Percentiles rank a stretch among this genome's conserved stretches.
Evolutionary conservation across 2,113 vertebrate genomes (phyloP).

Genomic region (Leuciscus idus): DNA sequence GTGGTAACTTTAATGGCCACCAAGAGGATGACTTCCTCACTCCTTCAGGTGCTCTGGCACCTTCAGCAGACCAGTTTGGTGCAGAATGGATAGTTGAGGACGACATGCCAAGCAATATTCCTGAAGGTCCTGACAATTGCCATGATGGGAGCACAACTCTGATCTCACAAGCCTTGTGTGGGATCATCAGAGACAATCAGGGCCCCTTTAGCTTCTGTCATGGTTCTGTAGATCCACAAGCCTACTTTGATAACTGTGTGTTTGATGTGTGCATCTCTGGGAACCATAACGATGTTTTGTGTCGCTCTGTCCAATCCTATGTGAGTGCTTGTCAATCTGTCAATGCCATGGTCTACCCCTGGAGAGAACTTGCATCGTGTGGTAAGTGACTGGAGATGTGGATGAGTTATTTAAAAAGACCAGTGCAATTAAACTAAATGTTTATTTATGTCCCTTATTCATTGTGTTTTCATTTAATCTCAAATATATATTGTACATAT

Average conservation of each 20-base stretch:
- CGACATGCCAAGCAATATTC: too few species aligned
- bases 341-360: conserved; percentile 63
- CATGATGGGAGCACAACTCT: too few species aligned
- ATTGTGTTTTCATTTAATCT: too few species aligned
- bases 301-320: conserved; percentile 65
- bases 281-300: conserved; percentile 55
- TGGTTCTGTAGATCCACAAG: too few species aligned
- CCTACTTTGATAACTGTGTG: conserved; percentile 66
- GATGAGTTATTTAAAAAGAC: background rate
- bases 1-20: conserved; percentile 72
- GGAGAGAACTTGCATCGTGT: conserved; percentile 69
- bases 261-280: conserved; percentile 67
- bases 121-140: too few species aligned
- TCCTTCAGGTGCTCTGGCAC: conserved; percentile 49
- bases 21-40: conserved; percentile 61
- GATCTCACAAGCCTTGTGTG: too few species aligned
- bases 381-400: conserved; percentile 58
- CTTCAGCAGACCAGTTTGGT: conserved; percentile 53
- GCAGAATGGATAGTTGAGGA: conserved; percentile 61
- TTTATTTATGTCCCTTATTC: too few species aligned
- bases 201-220: too few species aligned
- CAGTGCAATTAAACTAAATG: too few species aligned
- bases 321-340: conserved; percentile 67
- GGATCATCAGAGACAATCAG: too few species aligned
- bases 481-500: background rate